A percentile compares a stretch with the other conserved stretches of the same genome.
Conservation (phyloP, 2,888 invertebrate species). For the Limnephilus marmoratus region DNA sequence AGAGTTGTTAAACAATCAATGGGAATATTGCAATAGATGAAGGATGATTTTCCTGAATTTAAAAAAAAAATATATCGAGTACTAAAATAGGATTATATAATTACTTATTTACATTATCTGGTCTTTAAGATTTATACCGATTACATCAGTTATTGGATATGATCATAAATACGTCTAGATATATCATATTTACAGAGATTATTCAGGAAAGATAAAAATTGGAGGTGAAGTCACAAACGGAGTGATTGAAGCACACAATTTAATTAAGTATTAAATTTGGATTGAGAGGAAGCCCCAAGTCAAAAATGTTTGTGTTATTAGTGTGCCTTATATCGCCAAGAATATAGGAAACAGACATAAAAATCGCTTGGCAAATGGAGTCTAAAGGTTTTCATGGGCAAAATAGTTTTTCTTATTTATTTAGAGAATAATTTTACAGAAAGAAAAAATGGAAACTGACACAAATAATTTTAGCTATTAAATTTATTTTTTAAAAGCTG, state of each 20-base stretch:
- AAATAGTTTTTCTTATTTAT: too few relatives aligned
- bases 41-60: neutral
- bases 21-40: neutral
- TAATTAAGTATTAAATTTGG: too few relatives aligned
- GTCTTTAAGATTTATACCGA: neutral
- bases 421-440: too few relatives aligned
- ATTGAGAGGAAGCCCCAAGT: too few relatives aligned
- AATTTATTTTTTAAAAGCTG: too few relatives aligned
- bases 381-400: too few relatives aligned
- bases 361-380: too few relatives aligned
- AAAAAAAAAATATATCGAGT: neutral
- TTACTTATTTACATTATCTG: neutral
- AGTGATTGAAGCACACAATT: neutral
- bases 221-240: neutral
- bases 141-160: neutral
- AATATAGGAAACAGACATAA: too few relatives aligned
- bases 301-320: too few relatives aligned
- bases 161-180: neutral
- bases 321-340: too few relatives aligned
- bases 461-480: too few relatives aligned
- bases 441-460: too few relatives aligned
- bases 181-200: neutral
- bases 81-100: neutral
- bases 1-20: neutral
- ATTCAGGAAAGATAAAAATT: neutral